phyloP scores from a whole-genome alignment of 2,888 invertebrate genomes.

The Tholera decimalis region DNA sequence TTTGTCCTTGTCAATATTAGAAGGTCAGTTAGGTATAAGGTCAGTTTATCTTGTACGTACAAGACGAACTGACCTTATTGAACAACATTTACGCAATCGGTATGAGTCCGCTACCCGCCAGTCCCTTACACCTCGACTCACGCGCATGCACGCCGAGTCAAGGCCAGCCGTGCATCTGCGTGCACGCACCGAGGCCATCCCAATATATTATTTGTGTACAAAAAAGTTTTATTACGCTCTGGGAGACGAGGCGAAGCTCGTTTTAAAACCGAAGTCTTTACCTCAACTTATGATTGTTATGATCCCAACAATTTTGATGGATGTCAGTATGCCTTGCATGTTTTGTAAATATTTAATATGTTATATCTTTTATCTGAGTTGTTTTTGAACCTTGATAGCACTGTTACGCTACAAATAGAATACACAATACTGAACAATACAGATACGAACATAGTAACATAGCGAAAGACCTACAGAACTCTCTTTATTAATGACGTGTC shows the following conservation, averaged over 20 bases:
- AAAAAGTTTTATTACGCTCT: slow-evolving; percentile 68
- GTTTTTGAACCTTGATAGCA: slow-evolving; percentile 32
- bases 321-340: slow-evolving; percentile 22
- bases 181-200: slow-evolving; percentile 69
- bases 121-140: slow-evolving; percentile 52
- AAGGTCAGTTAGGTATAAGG: no score
- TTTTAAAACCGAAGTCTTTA: slow-evolving; percentile 49
- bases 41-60: no score
- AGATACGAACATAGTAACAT: slow-evolving; percentile 24
- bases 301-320: slow-evolving; percentile 22
- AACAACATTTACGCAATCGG: slow-evolving; percentile 24
- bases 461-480: slow-evolving; percentile 39
- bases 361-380: slow-evolving; percentile 15
- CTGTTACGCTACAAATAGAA: slow-evolving; percentile 20
- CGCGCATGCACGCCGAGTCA: slow-evolving; percentile 67
- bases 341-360: slow-evolving; percentile 8
- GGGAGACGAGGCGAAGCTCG: slow-evolving; percentile 52
- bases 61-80: slow-evolving; percentile 20
- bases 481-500: slow-evolving; percentile 57
- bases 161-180: slow-evolving; percentile 74
- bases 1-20: slow-evolving; percentile 3
- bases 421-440: slow-evolving; percentile 34
- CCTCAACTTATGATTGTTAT: slow-evolving; percentile 39
- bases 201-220: slow-evolving; percentile 71
- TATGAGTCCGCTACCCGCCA: slow-evolving; percentile 47